phyloP scores from a whole-genome alignment of 1,140 invertebrate species.

The Pomacea maculata region DNA sequence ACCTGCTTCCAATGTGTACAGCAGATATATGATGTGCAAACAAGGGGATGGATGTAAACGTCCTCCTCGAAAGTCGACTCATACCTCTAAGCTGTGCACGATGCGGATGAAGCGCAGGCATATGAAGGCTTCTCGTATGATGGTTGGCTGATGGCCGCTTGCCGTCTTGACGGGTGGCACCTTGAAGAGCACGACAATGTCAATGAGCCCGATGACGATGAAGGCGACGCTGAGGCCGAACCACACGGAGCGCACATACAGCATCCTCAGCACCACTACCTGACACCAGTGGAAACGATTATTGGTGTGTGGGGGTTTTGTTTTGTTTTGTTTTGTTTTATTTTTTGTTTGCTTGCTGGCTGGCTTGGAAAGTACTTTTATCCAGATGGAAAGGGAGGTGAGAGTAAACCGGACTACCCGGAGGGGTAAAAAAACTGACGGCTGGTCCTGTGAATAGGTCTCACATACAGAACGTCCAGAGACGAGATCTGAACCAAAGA shows the following conservation, averaged over 20 bases:
- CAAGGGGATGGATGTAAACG: background rate
- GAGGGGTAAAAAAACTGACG: too few species aligned
- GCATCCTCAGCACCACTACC: conserved; percentile 37
- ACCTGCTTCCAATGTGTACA: background rate
- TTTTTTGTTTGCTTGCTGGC: too few species aligned
- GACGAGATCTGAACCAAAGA: too few species aligned
- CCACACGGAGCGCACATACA: conserved; percentile 51
- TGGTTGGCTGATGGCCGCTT: conserved; percentile 7
- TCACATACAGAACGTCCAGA: too few species aligned
- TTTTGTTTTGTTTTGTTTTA: too few species aligned
- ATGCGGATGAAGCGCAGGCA: conserved; percentile 43
- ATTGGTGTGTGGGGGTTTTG: too few species aligned
- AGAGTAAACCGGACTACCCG: too few species aligned
- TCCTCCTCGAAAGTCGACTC: background rate
- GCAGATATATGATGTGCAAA: too few species aligned
- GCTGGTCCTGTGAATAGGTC: too few species aligned
- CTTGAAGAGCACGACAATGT: conserved; percentile 46
- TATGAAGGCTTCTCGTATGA: conserved; percentile 36
- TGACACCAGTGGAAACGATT: conserved; percentile 24
- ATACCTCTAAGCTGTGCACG: conserved; percentile 48
- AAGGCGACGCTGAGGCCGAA: conserved; percentile 54
- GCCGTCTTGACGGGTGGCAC: conserved; percentile 17
- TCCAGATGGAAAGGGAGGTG: too few species aligned
- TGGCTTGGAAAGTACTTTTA: too few species aligned
- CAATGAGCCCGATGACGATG: conserved; percentile 45